Percentiles rank a stretch among this genome's conserved stretches.
These are phyloP conservation scores for Callionymus lyra DNA, from an alignment of 2,113 vertebrate genomes.

Conservation along the genomic window DNA sequence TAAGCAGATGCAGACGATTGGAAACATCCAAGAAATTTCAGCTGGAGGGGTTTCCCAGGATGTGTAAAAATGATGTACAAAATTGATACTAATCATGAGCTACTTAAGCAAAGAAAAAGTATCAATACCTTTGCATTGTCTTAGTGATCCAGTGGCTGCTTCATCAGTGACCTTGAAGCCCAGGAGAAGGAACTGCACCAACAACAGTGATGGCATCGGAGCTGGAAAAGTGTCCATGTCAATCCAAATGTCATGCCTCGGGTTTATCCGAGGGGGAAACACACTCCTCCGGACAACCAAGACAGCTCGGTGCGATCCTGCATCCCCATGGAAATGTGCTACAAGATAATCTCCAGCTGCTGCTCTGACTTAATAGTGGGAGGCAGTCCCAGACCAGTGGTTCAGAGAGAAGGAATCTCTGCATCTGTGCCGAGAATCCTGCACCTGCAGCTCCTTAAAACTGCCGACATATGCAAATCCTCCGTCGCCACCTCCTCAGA, in stretches of 20 bases:
- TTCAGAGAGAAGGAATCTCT: conserved; percentile 21
- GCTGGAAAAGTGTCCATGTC: conserved; percentile 32
- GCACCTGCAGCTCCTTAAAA: conserved; percentile 58
- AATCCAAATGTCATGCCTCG: conserved; percentile 3
- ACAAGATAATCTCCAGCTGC: background rate
- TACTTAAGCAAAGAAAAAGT: conserved; percentile 3
- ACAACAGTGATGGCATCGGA: conserved; percentile 39
- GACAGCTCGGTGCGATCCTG: conserved; percentile 7
- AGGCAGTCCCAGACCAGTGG: conserved; percentile 9
- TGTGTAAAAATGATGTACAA: conserved; percentile 34
- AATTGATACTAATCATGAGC: conserved; percentile 27
- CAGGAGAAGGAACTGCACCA: conserved; percentile 42
- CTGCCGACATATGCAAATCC: conserved; percentile 53
- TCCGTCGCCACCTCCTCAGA: conserved; percentile 43
- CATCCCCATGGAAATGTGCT: background rate
- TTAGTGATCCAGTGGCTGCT: conserved; percentile 34
- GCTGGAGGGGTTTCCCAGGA: conserved; percentile 48
- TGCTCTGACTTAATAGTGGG: background rate
- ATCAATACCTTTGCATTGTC: conserved; percentile 48
- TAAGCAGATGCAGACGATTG: conserved; percentile 37
- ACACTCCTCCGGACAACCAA: conserved; percentile 7
- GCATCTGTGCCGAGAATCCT: conserved; percentile 41
- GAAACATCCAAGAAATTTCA: conserved; percentile 54
- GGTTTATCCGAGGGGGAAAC: conserved; percentile 11
- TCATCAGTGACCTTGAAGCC: conserved; percentile 25